These are phyloP conservation scores for Lutjanus argentimaculatus DNA, from an alignment of 2,797 vertebrate species.

Conservation along the genomic window DNA sequence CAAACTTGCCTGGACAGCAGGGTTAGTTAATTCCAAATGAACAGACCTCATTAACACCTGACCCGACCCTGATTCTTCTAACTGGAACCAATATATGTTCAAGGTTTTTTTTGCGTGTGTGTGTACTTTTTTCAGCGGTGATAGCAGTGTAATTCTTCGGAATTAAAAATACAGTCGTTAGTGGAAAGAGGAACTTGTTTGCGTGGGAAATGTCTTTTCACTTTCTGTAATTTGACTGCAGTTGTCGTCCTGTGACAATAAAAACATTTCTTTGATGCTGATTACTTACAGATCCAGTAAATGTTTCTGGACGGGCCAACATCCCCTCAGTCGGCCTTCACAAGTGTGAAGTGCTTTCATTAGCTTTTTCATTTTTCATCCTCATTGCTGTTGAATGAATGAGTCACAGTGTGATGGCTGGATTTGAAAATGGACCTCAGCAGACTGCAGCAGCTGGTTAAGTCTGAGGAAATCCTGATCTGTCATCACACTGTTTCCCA, in stretches of 20 bases:
- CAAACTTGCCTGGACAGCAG: not conserved
- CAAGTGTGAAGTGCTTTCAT: conserved; percentile 28
- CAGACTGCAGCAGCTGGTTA: conserved; percentile 40
- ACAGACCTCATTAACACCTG: not conserved
- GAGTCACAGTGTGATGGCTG: conserved; percentile 34
- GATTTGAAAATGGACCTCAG: conserved; percentile 37
- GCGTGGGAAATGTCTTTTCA: not conserved
- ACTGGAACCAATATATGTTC: not conserved
- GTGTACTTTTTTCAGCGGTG: not conserved
- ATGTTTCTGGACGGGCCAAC: conserved; percentile 6
- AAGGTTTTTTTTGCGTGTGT: not conserved
- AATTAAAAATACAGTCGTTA: not conserved
- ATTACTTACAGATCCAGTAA: conserved; percentile 9
- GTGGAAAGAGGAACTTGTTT: not conserved
- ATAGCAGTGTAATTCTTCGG: not conserved
- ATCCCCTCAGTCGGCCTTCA: conserved; percentile 20
- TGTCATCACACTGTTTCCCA: conserved; percentile 39
- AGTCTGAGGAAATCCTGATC: conserved; percentile 56
- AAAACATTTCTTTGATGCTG: conserved; percentile 8
- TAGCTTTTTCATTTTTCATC: not conserved
- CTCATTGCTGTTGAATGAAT: conserved; percentile 32
- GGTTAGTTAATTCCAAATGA: not conserved
- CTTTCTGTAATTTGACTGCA: not conserved
- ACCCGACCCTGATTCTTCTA: not conserved
- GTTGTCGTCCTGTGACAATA: not conserved